Percentiles rank a stretch among this genome's conserved stretches.
These are phyloP conservation scores for Cremastobaeus sp. DNA, from an alignment of 2,888 invertebrate species.

Conservation along the genomic window DNA sequence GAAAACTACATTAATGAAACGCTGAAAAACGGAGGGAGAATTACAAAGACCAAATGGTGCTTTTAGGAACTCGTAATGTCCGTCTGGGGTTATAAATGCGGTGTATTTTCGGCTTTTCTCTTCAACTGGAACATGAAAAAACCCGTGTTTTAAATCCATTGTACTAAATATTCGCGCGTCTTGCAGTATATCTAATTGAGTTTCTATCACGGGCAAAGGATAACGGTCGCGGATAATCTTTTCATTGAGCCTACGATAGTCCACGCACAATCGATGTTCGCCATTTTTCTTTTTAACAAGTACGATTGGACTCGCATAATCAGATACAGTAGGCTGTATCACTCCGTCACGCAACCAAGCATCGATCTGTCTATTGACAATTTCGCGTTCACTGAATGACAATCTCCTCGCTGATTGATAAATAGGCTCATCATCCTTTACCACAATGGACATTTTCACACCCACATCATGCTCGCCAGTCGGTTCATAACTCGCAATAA, in stretches of 20 bases:
- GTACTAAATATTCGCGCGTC: neutral
- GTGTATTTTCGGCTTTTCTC: neutral
- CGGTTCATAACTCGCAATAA: no score
- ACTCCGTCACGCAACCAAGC: neutral
- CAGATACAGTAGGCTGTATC: neutral
- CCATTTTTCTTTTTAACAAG: neutral
- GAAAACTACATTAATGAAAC: neutral
- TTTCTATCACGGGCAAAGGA: neutral
- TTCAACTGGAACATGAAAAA: neutral
- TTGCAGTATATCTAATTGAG: neutral
- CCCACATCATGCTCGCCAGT: neutral
- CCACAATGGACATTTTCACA: neutral
- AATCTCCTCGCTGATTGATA: neutral
- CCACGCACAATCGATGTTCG: neutral
- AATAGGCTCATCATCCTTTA: slow-evolving; percentile 4
- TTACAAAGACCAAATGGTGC: neutral
- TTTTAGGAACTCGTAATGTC: neutral
- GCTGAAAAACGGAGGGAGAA: neutral
- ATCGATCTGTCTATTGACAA: neutral
- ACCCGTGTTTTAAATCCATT: neutral
- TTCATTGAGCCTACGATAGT: neutral
- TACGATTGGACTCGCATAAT: neutral
- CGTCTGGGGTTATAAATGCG: neutral
- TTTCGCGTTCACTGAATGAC: neutral
- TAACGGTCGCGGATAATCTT: neutral